phyloP scores from a whole-genome alignment of 2,888 invertebrate genomes.

The Timandra comae region DNA sequence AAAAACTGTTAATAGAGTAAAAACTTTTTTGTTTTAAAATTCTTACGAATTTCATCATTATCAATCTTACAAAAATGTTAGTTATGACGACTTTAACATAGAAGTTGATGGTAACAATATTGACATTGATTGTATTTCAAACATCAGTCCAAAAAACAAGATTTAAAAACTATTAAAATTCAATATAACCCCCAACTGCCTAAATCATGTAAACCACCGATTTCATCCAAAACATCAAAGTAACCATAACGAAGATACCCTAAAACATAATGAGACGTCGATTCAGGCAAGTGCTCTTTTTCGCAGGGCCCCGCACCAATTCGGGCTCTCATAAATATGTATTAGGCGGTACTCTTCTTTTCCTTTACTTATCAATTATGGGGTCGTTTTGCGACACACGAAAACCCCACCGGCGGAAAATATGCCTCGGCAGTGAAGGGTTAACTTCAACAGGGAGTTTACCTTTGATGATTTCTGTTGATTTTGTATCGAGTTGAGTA shows the following conservation, averaged over 20 bases:
- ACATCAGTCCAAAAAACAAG: not conserved
- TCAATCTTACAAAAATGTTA: not conserved
- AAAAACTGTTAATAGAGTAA: too few species aligned
- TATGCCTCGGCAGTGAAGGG: conserved; percentile 53
- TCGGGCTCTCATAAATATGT: conserved; percentile 73
- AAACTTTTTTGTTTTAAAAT: not conserved
- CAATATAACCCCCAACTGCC: not conserved
- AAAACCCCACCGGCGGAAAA: conserved; percentile 49
- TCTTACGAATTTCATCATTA: not conserved
- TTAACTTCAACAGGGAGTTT: conserved; percentile 38
- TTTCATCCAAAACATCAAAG: conserved; percentile 66
- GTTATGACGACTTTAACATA: not conserved
- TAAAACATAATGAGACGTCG: conserved; percentile 72
- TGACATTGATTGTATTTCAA: not conserved
- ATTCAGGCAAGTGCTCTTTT: conserved; percentile 66
- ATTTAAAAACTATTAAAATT: not conserved
- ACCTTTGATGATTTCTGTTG: conserved; percentile 40
- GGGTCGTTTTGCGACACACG: conserved; percentile 67
- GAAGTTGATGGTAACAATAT: not conserved
- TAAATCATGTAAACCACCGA: conserved; percentile 54
- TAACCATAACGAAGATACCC: conserved; percentile 66
- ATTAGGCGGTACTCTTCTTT: conserved; percentile 71
- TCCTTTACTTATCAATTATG: conserved; percentile 77
- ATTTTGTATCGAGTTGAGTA: conserved; percentile 20
- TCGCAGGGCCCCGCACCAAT: conserved; percentile 73